Evolutionary conservation across 2,888 invertebrate species (phyloP).

Genomic region (Palloptera scutellata): DNA sequence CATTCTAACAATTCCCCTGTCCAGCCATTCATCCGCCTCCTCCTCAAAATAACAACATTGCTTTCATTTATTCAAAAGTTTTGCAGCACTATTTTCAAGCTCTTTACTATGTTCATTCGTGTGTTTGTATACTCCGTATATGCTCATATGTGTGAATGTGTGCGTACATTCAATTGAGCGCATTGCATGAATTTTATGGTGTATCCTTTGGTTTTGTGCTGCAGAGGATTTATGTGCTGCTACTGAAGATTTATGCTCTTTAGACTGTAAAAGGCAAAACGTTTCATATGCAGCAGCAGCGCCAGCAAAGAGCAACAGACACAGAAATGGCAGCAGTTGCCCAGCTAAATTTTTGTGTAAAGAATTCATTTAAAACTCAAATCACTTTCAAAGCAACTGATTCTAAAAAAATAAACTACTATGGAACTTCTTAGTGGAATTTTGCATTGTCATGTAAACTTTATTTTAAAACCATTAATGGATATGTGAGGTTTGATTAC

Average conservation of each 20-base stretch:
- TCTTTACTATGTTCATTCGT: background rate
- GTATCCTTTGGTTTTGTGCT: slow-evolving; percentile 23
- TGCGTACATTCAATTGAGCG: background rate
- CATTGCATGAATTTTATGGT: background rate
- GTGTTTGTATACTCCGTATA: background rate
- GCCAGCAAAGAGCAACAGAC: no score
- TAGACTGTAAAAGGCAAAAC: slow-evolving; percentile 14
- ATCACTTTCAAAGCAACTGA: no score
- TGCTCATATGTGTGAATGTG: background rate
- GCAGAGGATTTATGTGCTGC: slow-evolving; percentile 43
- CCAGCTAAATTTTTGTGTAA: no score
- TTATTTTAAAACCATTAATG: no score
- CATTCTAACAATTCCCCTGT: background rate
- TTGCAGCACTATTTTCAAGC: background rate
- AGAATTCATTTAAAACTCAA: no score
- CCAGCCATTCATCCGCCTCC: background rate
- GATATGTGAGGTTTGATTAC: no score
- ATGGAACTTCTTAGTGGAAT: no score
- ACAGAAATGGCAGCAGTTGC: no score
- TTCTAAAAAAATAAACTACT: no score
- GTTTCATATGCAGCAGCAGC: background rate
- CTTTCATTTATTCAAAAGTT: background rate
- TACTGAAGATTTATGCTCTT: slow-evolving; percentile 41
- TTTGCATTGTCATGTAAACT: no score
- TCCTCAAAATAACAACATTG: no score